Percentiles rank a stretch among this genome's conserved stretches.
Evolutionary conservation across 2,113 vertebrate species (phyloP).

Genomic region (Aspidoscelis tigris): DNA sequence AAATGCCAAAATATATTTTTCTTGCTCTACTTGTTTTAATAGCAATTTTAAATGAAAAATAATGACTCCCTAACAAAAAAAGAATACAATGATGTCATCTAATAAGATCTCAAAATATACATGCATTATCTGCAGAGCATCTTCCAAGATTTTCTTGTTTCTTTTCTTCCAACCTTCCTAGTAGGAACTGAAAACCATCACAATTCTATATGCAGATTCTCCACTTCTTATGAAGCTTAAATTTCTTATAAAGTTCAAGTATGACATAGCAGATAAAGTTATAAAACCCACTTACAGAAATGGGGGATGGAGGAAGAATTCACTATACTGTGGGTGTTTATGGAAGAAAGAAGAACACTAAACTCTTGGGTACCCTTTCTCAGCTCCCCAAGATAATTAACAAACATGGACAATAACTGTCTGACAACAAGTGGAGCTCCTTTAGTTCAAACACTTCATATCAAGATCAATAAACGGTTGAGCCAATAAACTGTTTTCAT

Average conservation of each 20-base stretch:
- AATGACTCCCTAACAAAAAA: neutral
- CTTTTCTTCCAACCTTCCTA: slow-evolving; percentile 18
- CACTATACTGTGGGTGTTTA: slow-evolving; percentile 57
- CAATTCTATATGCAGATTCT: slow-evolving; percentile 64
- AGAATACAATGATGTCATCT: neutral
- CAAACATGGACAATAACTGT: slow-evolving; percentile 36
- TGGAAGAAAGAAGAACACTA: slow-evolving; percentile 33
- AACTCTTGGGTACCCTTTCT: slow-evolving; percentile 43
- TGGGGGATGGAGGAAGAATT: slow-evolving; percentile 47
- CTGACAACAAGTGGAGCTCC: slow-evolving; percentile 43
- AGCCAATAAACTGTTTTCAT: slow-evolving; percentile 27
- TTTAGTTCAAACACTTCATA: neutral
- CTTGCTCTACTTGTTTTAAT: slow-evolving; percentile 23
- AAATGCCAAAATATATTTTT: slow-evolving; percentile 8
- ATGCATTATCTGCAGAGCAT: neutral
- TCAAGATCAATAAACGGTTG: slow-evolving; percentile 13
- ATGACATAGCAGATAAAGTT: slow-evolving; percentile 67
- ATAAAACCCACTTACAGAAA: slow-evolving; percentile 64
- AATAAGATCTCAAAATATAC: neutral
- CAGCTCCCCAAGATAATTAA: slow-evolving; percentile 28
- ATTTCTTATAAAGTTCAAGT: slow-evolving; percentile 72
- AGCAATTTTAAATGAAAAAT: slow-evolving; percentile 18
- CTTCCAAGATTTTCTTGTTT: neutral
- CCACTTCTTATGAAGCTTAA: slow-evolving; percentile 58
- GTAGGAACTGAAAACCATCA: slow-evolving; percentile 15